Percentiles rank a stretch among this genome's conserved stretches.
Conservation (phyloP, 2,888 invertebrate genomes). For the Syrphus vitripennis region DNA sequence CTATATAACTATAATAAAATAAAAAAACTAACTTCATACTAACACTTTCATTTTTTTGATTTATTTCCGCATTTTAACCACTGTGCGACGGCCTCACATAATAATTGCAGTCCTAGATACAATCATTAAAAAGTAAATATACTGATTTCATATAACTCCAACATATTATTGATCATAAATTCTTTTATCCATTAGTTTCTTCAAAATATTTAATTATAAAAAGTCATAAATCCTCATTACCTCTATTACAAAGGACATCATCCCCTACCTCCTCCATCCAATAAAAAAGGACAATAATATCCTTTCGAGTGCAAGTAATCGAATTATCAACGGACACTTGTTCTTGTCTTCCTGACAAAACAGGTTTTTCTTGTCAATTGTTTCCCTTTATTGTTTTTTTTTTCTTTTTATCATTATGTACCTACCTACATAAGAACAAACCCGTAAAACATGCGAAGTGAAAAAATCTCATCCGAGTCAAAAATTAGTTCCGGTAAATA, state of each 20-base stretch:
- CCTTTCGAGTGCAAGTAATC: conserved; percentile 76
- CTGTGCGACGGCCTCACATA: no score
- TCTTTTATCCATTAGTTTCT: not conserved
- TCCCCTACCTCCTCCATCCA: no score
- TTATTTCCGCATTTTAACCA: no score
- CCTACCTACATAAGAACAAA: not conserved
- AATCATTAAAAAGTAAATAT: no score
- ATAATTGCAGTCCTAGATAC: no score
- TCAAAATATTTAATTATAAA: conserved; percentile 43
- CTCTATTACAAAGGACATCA: conserved; percentile 33
- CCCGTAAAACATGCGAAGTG: conserved; percentile 49
- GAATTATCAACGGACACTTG: conserved; percentile 79
- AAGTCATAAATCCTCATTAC: conserved; percentile 52
- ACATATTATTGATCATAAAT: not conserved
- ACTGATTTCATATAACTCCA: not conserved
- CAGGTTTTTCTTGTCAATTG: conserved; percentile 34
- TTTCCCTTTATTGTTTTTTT: not conserved
- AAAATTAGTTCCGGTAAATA: conserved; percentile 65
- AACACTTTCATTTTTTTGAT: no score
- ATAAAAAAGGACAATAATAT: conserved; percentile 65
- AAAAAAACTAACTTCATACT: no score
- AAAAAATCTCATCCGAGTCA: conserved; percentile 51
- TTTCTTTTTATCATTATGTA: not conserved
- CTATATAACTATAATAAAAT: no score
- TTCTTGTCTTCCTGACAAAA: conserved; percentile 50